phyloP scores from a whole-genome alignment of 2,113 vertebrate species.

The Pimephales promelas region DNA sequence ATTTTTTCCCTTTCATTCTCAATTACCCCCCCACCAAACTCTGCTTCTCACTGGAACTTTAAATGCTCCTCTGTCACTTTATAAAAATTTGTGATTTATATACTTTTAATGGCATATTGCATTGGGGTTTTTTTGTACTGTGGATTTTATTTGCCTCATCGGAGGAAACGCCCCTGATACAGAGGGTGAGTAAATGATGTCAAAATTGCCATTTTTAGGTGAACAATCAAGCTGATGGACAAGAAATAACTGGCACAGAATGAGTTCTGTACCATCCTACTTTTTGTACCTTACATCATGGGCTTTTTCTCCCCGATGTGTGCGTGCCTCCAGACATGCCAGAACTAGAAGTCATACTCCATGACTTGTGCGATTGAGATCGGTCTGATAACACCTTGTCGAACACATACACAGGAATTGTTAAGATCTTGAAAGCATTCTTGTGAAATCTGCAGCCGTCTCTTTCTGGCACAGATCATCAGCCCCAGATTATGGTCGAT shows the following conservation, averaged over 20 bases:
- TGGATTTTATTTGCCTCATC: too few relatives aligned
- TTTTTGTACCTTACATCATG: not conserved
- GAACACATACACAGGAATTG: conserved; percentile 59
- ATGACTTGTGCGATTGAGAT: conserved; percentile 62
- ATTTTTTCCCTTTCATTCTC: too few relatives aligned
- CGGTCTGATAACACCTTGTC: conserved; percentile 59
- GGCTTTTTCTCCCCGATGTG: conserved; percentile 48
- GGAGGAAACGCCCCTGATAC: too few relatives aligned
- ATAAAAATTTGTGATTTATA: too few relatives aligned
- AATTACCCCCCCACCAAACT: too few relatives aligned
- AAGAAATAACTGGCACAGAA: not conserved
- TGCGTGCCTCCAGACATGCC: conserved; percentile 54
- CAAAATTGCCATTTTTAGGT: not conserved
- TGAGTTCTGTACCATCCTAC: not conserved
- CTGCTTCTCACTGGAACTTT: too few relatives aligned
- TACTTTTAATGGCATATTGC: too few relatives aligned
- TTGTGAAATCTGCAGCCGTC: conserved; percentile 63
- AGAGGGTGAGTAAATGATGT: not conserved
- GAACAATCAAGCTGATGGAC: not conserved
- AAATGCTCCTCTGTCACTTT: too few relatives aligned
- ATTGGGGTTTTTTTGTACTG: too few relatives aligned
- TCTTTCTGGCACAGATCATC: conserved; percentile 63
- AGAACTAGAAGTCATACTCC: conserved; percentile 61
- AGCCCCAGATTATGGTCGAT: conserved; percentile 49
- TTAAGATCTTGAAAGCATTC: conserved; percentile 69